phyloP scores from a whole-genome alignment of 1,140 invertebrate species.

The Eriocheir sinensis region DNA sequence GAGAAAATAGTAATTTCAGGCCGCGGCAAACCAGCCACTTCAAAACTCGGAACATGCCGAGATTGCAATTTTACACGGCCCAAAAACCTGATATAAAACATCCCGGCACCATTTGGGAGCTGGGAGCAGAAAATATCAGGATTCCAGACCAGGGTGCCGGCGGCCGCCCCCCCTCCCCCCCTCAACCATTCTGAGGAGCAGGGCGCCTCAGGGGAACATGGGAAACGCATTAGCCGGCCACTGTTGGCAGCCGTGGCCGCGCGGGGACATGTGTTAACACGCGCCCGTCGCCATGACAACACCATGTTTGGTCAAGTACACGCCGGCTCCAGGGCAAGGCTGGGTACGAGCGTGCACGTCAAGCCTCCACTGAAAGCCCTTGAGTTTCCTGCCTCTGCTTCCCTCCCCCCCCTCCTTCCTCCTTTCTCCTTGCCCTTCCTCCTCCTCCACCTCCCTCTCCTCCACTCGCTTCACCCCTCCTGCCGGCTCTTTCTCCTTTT shows the following conservation, averaged over 20 bases:
- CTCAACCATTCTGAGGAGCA: conserved; percentile 76
- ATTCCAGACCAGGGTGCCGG: conserved; percentile 51
- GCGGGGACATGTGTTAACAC: conserved; percentile 76
- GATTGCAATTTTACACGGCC: conserved; percentile 43
- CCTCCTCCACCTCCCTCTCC: neutral
- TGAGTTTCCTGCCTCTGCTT: conserved; percentile 30
- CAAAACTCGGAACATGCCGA: conserved; percentile 61
- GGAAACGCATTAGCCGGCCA: conserved; percentile 72
- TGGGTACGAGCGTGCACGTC: conserved; percentile 49
- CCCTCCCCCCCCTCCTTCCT: neutral
- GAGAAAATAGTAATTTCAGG: conserved; percentile 48
- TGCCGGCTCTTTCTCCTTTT: conserved; percentile 9
- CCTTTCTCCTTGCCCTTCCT: no score
- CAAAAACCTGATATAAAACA: conserved; percentile 64
- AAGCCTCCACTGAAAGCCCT: conserved; percentile 65
- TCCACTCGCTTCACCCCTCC: conserved; percentile 31
- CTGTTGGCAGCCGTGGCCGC: conserved; percentile 72
- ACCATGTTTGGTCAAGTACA: conserved; percentile 77
- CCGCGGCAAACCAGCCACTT: conserved; percentile 51
- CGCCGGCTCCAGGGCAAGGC: conserved; percentile 71
- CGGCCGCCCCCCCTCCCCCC: conserved; percentile 44
- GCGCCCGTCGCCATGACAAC: conserved; percentile 75
- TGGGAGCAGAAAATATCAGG: conserved; percentile 59
- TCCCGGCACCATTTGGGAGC: conserved; percentile 44
- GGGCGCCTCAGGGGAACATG: conserved; percentile 63